Conservation (phyloP, 2,888 invertebrate species). For the Gasteruption jaculator region DNA sequence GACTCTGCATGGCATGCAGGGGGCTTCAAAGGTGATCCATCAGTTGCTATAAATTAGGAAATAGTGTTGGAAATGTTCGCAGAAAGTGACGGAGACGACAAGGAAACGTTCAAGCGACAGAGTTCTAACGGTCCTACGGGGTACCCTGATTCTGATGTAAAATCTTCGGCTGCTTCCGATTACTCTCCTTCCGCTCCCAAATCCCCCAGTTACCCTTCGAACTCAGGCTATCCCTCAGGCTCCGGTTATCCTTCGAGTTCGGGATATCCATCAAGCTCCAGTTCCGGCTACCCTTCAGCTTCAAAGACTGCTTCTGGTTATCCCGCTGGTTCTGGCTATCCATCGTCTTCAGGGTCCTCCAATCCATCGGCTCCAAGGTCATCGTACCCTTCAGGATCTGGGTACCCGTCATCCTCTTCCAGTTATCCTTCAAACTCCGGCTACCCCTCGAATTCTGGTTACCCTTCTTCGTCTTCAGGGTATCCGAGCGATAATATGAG, state of each 20-base stretch:
- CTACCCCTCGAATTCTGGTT: slow-evolving; percentile 11
- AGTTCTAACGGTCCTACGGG: slow-evolving; percentile 12
- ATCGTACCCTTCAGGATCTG: slow-evolving; percentile 15
- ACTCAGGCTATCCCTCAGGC: slow-evolving; percentile 12
- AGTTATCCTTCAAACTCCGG: slow-evolving; percentile 20
- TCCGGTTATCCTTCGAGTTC: slow-evolving; percentile 18
- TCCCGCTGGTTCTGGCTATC: slow-evolving; percentile 17
- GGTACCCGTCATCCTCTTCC: slow-evolving; percentile 3
- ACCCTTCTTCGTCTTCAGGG: slow-evolving; percentile 16
- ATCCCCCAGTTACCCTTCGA: slow-evolving; percentile 14
- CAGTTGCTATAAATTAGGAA: slow-evolving; percentile 24
- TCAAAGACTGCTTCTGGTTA: slow-evolving; percentile 7
- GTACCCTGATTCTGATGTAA: background rate
- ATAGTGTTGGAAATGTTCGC: slow-evolving; percentile 42
- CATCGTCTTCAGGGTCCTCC: too few species aligned
- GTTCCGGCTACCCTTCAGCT: slow-evolving; percentile 17
- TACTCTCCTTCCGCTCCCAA: slow-evolving; percentile 11
- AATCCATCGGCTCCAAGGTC: too few species aligned
- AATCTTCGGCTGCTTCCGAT: slow-evolving; percentile 15
- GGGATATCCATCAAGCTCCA: slow-evolving; percentile 18
- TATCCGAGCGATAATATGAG: slow-evolving; percentile 13
- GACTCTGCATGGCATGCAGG: slow-evolving; percentile 26
- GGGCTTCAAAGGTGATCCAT: slow-evolving; percentile 2
- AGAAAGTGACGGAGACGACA: slow-evolving; percentile 35
- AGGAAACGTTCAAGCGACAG: slow-evolving; percentile 29